Evolutionary conservation across 2,113 vertebrate species (phyloP).

Genomic region (Dipodomys ordii): DNA sequence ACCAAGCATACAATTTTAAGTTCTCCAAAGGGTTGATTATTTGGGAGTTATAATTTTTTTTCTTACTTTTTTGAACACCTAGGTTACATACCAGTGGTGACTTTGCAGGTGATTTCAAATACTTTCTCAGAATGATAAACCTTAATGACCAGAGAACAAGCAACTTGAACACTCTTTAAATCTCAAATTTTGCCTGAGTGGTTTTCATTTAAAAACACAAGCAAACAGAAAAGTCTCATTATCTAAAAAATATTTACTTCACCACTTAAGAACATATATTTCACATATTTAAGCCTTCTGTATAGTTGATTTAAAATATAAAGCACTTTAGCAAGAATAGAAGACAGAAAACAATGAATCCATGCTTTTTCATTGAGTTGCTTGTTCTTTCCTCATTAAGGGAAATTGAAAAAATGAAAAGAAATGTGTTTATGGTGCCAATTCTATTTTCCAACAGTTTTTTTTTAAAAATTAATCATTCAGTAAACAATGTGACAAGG

Average conservation of each 20-base stretch:
- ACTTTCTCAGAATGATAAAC: constrained; percentile 37
- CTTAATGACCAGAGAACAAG: constrained; percentile 9
- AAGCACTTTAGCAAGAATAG: background rate
- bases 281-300: constrained; percentile 25
- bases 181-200: constrained; percentile 58
- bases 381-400: background rate
- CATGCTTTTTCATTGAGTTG: constrained; percentile 12
- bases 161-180: constrained; percentile 51
- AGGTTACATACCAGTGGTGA: constrained; percentile 55
- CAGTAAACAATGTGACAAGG: no score
- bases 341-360: constrained; percentile 33
- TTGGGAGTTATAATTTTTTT: constrained; percentile 55
- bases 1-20: constrained; percentile 5
- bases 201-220: constrained; percentile 8
- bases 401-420: background rate
- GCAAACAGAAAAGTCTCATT: constrained; percentile 45
- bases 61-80: constrained; percentile 60
- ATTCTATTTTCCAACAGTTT: no score
- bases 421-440: background rate
- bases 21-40: constrained; percentile 52
- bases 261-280: constrained; percentile 56
- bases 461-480: no score
- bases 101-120: constrained; percentile 52
- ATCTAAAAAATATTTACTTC: constrained; percentile 68
- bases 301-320: background rate